Evolutionary conservation across 35 echinoderm and acorn worm species (phyloP).

Genomic region (Stichopus chloronotus): DNA sequence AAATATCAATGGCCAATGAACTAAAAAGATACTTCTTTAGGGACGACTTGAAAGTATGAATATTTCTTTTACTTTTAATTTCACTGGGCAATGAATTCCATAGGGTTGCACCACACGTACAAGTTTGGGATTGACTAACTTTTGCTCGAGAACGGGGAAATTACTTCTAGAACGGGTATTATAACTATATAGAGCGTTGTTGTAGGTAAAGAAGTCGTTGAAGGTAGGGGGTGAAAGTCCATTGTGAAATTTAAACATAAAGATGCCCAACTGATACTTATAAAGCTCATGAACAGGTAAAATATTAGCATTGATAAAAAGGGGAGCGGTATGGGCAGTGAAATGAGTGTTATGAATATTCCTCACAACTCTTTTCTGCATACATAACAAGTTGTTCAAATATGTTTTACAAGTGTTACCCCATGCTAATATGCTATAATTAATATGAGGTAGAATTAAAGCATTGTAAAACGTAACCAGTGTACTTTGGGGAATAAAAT

Average conservation of each 20-base stretch:
- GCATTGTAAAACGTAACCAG: neutral
- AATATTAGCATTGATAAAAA: neutral
- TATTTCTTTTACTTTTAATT: no score
- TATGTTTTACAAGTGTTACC: neutral
- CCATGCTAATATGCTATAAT: neutral
- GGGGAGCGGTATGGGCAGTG: neutral
- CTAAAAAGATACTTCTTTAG: no score
- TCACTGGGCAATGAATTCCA: no score
- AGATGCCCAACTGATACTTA: conserved; percentile 12
- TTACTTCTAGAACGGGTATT: neutral
- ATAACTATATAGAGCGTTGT: conserved; percentile 20
- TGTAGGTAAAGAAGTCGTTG: conserved; percentile 16
- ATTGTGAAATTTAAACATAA: conserved; percentile 33
- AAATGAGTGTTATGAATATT: neutral
- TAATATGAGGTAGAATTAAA: neutral
- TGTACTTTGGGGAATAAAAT: neutral
- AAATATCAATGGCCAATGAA: no score
- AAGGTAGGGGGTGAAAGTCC: neutral
- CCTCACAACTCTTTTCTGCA: neutral
- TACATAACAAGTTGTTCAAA: neutral
- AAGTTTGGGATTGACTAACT: neutral
- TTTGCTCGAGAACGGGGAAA: conserved; percentile 14
- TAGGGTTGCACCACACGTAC: no score
- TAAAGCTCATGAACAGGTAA: neutral
- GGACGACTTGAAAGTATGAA: no score